phyloP scores from a whole-genome alignment of 2,113 vertebrate species.

The Vidua chalybeata region DNA sequence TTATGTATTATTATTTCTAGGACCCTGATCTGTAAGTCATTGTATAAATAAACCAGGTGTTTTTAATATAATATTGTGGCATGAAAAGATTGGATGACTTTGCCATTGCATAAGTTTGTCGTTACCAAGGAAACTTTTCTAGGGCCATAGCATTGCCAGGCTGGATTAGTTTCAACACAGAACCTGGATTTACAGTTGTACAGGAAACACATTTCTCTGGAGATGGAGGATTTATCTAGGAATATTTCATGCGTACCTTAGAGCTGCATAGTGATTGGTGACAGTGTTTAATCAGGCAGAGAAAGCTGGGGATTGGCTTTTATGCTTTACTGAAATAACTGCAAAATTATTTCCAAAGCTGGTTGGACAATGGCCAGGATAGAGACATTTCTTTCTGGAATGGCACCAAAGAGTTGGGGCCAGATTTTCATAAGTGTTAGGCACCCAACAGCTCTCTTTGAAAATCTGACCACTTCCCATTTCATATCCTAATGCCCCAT shows the following conservation, averaged over 20 bases:
- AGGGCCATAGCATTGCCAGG: slow-evolving; percentile 45
- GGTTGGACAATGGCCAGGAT: slow-evolving; percentile 41
- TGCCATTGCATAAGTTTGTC: slow-evolving; percentile 6
- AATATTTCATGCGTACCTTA: slow-evolving; percentile 26
- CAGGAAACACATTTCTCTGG: slow-evolving; percentile 58
- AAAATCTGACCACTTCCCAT: slow-evolving; percentile 52
- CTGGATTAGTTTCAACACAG: slow-evolving; percentile 67
- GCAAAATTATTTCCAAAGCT: slow-evolving; percentile 42
- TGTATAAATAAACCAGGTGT: slow-evolving; percentile 83
- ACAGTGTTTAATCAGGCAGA: slow-evolving; percentile 54
- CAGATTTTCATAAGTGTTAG: slow-evolving; percentile 37
- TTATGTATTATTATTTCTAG: slow-evolving; percentile 79
- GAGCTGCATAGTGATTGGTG: slow-evolving; percentile 33
- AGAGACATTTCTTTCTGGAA: slow-evolving; percentile 46
- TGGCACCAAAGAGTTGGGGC: background rate
- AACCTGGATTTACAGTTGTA: slow-evolving; percentile 56
- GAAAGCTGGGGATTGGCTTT: slow-evolving; percentile 33
- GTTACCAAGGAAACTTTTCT: slow-evolving; percentile 56
- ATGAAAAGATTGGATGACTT: slow-evolving; percentile 59
- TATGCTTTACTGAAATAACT: slow-evolving; percentile 26
- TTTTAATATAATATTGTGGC: slow-evolving; percentile 76
- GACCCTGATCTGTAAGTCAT: slow-evolving; percentile 78
- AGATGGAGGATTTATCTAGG: slow-evolving; percentile 55
- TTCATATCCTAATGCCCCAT: slow-evolving; percentile 37
- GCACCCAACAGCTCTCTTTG: slow-evolving; percentile 40